A percentile compares a stretch with the other conserved stretches of the same genome.
Conservation (phyloP, 2,888 invertebrate genomes). For the Pyrrhia umbra region DNA sequence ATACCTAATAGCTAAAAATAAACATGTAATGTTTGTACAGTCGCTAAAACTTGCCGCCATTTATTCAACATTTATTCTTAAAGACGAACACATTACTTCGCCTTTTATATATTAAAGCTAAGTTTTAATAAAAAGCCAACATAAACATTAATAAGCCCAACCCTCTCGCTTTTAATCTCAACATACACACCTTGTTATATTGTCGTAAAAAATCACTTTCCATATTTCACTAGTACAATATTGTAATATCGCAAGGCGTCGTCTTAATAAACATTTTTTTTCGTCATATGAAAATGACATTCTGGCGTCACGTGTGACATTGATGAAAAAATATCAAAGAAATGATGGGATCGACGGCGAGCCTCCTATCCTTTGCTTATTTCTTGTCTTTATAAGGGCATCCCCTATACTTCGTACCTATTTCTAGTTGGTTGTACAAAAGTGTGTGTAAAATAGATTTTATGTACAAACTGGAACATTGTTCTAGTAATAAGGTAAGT, state of each 20-base stretch:
- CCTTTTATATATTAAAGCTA: background rate
- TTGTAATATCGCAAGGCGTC: conserved; percentile 86
- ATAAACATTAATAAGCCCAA: conserved; percentile 73
- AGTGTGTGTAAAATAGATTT: background rate
- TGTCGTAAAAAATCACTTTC: conserved; percentile 89
- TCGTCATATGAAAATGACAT: conserved; percentile 89
- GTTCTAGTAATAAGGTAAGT: too few relatives aligned
- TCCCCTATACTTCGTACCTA: conserved; percentile 48
- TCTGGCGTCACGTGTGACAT: conserved; percentile 90
- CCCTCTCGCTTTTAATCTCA: conserved; percentile 86
- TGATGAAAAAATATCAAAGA: conserved; percentile 90
- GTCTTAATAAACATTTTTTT: conserved; percentile 90
- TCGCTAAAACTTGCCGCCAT: background rate
- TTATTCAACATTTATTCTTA: background rate
- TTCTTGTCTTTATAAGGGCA: conserved; percentile 63
- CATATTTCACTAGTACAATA: conserved; percentile 89
- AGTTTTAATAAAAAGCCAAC: conserved; percentile 51
- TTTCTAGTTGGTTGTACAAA: background rate
- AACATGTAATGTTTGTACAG: background rate
- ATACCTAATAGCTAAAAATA: background rate
- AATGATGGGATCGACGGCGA: conserved; percentile 83
- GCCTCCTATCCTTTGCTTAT: conserved; percentile 66
- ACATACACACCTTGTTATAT: conserved; percentile 87
- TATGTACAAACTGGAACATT: background rate
- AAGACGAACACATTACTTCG: background rate